These are phyloP conservation scores for Pandemis heparana DNA, from an alignment of 2,888 invertebrate species.

Conservation along the genomic window DNA sequence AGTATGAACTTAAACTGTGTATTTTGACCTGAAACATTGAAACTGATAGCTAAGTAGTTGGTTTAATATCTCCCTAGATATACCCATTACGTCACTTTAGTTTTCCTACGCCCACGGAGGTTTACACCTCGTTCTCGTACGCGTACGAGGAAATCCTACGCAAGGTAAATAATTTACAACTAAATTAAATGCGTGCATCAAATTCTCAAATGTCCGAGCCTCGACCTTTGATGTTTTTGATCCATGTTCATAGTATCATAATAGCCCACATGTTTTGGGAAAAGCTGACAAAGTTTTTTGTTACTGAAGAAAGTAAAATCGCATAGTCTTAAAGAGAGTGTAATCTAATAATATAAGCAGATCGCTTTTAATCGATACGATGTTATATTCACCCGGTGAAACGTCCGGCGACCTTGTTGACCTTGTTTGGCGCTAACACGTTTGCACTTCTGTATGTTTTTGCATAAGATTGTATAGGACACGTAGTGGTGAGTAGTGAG, in stretches of 20 bases:
- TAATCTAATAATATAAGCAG: too few relatives aligned
- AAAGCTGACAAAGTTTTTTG: not conserved
- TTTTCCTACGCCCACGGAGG: not conserved
- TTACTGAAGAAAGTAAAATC: too few relatives aligned
- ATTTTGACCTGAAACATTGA: not conserved
- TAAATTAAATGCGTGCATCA: not conserved
- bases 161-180: not conserved
- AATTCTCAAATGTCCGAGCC: not conserved
- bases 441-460: slow-evolving; percentile 14
- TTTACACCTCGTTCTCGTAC: not conserved
- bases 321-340: too few relatives aligned
- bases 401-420: not conserved
- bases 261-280: not conserved
- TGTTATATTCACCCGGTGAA: not conserved
- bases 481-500: slow-evolving; percentile 49
- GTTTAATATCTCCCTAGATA: not conserved
- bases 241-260: not conserved
- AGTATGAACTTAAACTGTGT: not conserved
- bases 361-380: not conserved
- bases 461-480: slow-evolving; percentile 32
- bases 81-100: not conserved
- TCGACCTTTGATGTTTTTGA: not conserved
- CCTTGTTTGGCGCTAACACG: slow-evolving; percentile 25
- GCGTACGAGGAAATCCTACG: not conserved
- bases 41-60: not conserved